A percentile compares a stretch with the other conserved stretches of the same genome.
Conservation (phyloP, 2,888 invertebrate genomes). For the Kuschelorhynchus macadamiae region DNA sequence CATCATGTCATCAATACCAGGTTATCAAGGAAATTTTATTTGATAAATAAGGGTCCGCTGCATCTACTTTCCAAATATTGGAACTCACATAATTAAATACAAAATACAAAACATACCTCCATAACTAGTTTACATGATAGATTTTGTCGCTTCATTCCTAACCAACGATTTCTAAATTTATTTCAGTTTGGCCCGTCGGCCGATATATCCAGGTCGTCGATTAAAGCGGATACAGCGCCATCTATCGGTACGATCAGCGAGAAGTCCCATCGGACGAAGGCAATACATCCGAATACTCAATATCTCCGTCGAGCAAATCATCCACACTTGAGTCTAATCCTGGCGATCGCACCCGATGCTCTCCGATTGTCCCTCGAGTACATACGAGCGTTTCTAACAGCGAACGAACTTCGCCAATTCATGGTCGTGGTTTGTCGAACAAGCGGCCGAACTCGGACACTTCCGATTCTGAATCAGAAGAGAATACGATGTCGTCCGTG, state of each 20-base stretch:
- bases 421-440: constrained; percentile 33
- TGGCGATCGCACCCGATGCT: constrained; percentile 58
- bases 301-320: constrained; percentile 78
- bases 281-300: constrained; percentile 83
- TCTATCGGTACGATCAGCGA: constrained; percentile 61
- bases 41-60: too few relatives aligned
- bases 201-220: constrained; percentile 77
- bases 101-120: too few relatives aligned
- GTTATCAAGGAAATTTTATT: too few relatives aligned
- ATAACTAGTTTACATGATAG: too few relatives aligned
- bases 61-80: too few relatives aligned
- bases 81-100: too few relatives aligned
- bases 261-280: constrained; percentile 76
- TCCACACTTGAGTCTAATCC: constrained; percentile 80
- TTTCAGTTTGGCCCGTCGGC: constrained; percentile 75
- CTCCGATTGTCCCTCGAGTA: constrained; percentile 23
- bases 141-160: too few relatives aligned
- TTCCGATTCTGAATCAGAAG: constrained; percentile 74
- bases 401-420: constrained; percentile 10
- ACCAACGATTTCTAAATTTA: too few relatives aligned
- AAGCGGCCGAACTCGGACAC: constrained; percentile 66
- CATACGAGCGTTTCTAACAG: background rate
- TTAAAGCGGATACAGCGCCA: constrained; percentile 73
- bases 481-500: constrained; percentile 73
- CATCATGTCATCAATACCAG: too few relatives aligned